phyloP scores from a whole-genome alignment of 2,888 invertebrate species.

The Odiellus spinosus region DNA sequence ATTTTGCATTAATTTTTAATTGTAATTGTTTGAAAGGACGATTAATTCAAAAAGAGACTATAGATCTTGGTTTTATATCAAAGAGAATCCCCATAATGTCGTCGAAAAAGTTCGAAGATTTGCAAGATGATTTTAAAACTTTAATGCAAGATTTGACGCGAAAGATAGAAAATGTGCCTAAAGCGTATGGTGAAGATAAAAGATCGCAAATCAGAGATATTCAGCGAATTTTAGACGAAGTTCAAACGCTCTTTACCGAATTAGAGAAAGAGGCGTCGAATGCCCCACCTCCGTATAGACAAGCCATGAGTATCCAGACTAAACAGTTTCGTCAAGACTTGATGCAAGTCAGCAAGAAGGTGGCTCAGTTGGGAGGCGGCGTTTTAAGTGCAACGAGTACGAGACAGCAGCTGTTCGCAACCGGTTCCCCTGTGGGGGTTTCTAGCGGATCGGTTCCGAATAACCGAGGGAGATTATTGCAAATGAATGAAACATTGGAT shows the following conservation, averaged over 20 bases:
- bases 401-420: slow-evolving; percentile 19
- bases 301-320: slow-evolving; percentile 23
- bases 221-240: slow-evolving; percentile 23
- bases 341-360: slow-evolving; percentile 3
- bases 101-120: slow-evolving; percentile 29
- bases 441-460: slow-evolving; percentile 22
- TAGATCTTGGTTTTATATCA: too few species aligned
- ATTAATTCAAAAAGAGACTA: too few species aligned
- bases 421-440: not conserved
- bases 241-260: slow-evolving; percentile 25
- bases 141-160: slow-evolving; percentile 23
- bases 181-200: slow-evolving; percentile 22
- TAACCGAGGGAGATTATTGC: slow-evolving; percentile 26
- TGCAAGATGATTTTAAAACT: slow-evolving; percentile 28
- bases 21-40: too few species aligned
- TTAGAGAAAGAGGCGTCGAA: slow-evolving; percentile 31
- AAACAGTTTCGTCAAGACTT: slow-evolving; percentile 9
- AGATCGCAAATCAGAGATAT: slow-evolving; percentile 23
- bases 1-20: too few species aligned
- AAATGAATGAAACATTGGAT: slow-evolving; percentile 27
- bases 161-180: slow-evolving; percentile 20
- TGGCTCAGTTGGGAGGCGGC: slow-evolving; percentile 5
- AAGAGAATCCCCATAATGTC: slow-evolving; percentile 18
- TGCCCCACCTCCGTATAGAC: slow-evolving; percentile 26
- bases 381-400: slow-evolving; percentile 20